Conservation (phyloP, 1,140 invertebrate species). For the Goniozus legneri region DNA sequence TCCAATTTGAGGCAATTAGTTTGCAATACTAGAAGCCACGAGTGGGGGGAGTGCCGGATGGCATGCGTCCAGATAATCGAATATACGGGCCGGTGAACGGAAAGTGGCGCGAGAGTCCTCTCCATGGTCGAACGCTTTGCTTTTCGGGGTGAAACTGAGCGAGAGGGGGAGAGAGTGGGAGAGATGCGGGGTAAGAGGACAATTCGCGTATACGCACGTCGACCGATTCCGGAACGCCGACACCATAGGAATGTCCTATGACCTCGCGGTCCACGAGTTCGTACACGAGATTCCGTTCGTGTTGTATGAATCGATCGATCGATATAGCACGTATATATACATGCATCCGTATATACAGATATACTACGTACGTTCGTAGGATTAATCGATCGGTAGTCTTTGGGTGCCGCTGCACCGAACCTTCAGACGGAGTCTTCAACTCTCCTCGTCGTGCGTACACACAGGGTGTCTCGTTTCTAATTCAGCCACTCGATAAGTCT, state of each 20-base stretch:
- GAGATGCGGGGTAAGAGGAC: background rate
- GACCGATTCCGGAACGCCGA: background rate
- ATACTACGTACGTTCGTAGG: constrained; percentile 6
- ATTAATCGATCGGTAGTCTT: constrained; percentile 20
- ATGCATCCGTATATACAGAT: background rate
- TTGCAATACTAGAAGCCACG: constrained; percentile 23
- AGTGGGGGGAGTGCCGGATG: constrained; percentile 23
- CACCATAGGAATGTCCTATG: constrained; percentile 11
- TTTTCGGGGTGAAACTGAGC: background rate
- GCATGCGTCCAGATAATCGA: constrained; percentile 36
- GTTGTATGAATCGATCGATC: background rate
- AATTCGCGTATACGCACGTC: constrained; percentile 7
- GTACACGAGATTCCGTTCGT: constrained; percentile 5
- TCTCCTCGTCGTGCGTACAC: constrained; percentile 13
- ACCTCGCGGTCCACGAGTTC: constrained; percentile 9
- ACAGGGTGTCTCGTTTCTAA: background rate
- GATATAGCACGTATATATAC: too few relatives aligned
- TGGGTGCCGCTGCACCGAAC: background rate
- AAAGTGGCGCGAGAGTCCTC: constrained; percentile 22
- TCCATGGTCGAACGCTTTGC: constrained; percentile 12
- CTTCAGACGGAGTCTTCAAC: constrained; percentile 18
- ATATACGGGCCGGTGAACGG: constrained; percentile 32
- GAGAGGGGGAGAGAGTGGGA: background rate
- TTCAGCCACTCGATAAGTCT: too few relatives aligned
- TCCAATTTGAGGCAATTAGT: constrained; percentile 40